These are phyloP conservation scores for Nomada hirtipes DNA, from an alignment of 2,888 invertebrate genomes.

Conservation along the genomic window DNA sequence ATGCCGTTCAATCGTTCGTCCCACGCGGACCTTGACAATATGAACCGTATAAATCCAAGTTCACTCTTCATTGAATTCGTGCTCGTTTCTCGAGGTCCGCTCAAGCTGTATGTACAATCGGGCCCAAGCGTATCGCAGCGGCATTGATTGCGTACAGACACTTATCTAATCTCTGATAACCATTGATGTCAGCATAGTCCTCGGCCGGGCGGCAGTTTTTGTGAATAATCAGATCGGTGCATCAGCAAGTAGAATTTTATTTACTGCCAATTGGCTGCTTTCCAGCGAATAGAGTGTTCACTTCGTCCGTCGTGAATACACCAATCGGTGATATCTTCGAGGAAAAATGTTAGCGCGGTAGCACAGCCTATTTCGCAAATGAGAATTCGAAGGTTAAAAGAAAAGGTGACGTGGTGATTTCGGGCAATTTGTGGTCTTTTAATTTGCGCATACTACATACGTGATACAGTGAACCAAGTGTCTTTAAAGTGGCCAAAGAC, in stretches of 20 bases:
- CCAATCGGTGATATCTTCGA: neutral
- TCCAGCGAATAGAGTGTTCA: neutral
- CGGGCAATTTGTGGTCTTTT: neutral
- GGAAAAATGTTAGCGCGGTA: neutral
- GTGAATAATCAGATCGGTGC: constrained; percentile 18
- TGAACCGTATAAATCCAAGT: neutral
- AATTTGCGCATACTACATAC: neutral
- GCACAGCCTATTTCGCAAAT: neutral
- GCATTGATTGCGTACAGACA: constrained; percentile 35
- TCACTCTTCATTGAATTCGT: neutral
- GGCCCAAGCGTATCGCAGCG: constrained; percentile 1
- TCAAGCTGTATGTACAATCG: neutral
- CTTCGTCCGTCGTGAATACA: neutral
- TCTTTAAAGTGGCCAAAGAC: neutral
- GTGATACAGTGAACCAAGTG: too few species aligned
- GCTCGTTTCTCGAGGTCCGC: neutral
- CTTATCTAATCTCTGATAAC: constrained; percentile 64
- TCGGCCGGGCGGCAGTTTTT: constrained; percentile 9
- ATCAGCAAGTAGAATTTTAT: constrained; percentile 1
- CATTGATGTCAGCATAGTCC: constrained; percentile 20
- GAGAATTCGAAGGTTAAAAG: neutral
- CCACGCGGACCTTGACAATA: neutral
- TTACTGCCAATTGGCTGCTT: constrained; percentile 9
- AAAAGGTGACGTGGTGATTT: neutral
- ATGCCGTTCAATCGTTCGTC: too few species aligned